These are phyloP conservation scores for Drosophila parabipectinata DNA, from an alignment of 1,140 invertebrate species.

Conservation along the genomic window DNA sequence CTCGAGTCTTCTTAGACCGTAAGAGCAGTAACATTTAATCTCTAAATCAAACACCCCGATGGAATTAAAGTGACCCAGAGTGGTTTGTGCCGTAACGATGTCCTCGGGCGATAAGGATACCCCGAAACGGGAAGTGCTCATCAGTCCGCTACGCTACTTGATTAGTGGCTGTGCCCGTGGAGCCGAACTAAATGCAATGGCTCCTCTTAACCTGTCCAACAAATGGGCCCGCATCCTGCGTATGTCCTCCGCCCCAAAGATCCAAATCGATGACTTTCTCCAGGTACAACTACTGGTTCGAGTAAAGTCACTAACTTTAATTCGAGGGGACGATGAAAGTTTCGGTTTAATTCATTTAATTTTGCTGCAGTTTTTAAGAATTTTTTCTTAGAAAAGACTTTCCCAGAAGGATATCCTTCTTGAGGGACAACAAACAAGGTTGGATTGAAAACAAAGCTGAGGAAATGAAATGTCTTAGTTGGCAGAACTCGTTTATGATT, in stretches of 20 bases:
- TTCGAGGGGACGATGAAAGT: conserved; percentile 8
- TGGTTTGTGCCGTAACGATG: conserved; percentile 18
- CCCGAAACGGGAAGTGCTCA: conserved; percentile 64
- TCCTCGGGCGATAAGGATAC: conserved; percentile 17
- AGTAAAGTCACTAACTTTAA: conserved; percentile 15
- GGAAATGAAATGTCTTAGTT: conserved; percentile 10
- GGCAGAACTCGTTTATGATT: conserved; percentile 32
- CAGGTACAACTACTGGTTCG: conserved; percentile 77
- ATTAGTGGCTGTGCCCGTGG: conserved; percentile 68
- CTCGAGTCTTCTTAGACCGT: conserved; percentile 6
- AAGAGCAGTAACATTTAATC: conserved; percentile 25
- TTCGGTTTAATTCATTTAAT: neutral
- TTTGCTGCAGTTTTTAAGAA: neutral
- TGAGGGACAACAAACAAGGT: neutral
- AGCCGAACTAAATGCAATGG: conserved; percentile 74
- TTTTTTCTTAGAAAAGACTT: conserved; percentile 8
- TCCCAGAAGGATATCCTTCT: neutral
- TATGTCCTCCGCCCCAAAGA: conserved; percentile 80
- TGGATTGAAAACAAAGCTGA: neutral
- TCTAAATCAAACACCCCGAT: conserved; percentile 33
- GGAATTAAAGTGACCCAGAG: conserved; percentile 38
- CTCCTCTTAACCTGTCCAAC: conserved; percentile 84
- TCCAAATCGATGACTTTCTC: conserved; percentile 84
- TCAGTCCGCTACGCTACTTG: conserved; percentile 68
- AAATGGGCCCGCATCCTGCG: conserved; percentile 86